phyloP scores from a whole-genome alignment of 2,113 vertebrate genomes.

The Ochotona curzoniae region DNA sequence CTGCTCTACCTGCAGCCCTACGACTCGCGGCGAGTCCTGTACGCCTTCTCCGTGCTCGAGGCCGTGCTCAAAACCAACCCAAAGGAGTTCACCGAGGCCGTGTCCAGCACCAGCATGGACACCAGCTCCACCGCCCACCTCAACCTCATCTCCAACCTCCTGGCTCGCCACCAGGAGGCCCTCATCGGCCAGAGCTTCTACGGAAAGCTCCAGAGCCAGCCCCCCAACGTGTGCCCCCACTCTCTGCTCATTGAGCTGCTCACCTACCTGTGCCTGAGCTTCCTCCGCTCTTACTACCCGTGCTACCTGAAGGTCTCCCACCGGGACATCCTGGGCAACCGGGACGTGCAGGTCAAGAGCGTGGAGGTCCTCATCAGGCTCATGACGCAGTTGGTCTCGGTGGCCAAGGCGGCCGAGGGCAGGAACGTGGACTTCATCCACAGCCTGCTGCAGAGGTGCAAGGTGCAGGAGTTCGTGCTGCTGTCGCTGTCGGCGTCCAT shows the following conservation, averaged over 20 bases:
- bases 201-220: constrained; percentile 88
- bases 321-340: constrained; percentile 92
- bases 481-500: constrained; percentile 95
- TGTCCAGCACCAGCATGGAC: constrained; percentile 92
- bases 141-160: constrained; percentile 95
- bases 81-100: constrained; percentile 92
- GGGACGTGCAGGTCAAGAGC: constrained; percentile 97
- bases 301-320: constrained; percentile 90
- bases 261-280: constrained; percentile 93
- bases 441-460: constrained; percentile 90
- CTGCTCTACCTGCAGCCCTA: constrained; percentile 93
- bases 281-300: constrained; percentile 95
- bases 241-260: constrained; percentile 94
- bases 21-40: constrained; percentile 91
- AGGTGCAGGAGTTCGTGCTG: constrained; percentile 93
- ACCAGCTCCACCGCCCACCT: constrained; percentile 94
- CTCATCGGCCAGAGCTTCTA: constrained; percentile 94
- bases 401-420: constrained; percentile 85
- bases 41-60: constrained; percentile 93
- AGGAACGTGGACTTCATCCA: constrained; percentile 85
- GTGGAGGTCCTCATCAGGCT: constrained; percentile 94
- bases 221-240: constrained; percentile 87
- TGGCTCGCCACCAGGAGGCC: constrained; percentile 96
- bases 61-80: constrained; percentile 94
- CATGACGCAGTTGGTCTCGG: constrained; percentile 87